Conservation (phyloP, 2,113 vertebrate species). For the Eidolon helvum region DNA sequence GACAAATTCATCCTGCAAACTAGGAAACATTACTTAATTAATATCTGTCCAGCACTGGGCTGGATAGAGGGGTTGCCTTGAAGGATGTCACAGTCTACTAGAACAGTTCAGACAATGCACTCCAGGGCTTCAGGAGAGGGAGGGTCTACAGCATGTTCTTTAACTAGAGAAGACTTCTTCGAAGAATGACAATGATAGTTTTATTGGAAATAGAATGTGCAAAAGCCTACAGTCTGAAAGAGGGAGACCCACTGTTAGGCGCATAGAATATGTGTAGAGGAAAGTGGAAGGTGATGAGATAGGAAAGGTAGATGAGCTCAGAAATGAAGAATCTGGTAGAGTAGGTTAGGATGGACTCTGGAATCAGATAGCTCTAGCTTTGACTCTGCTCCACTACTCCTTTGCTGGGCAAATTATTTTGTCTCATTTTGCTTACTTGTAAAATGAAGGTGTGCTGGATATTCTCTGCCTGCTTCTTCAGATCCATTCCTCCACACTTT, state of each 20-base stretch:
- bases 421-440: neutral
- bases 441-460: neutral
- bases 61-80: neutral
- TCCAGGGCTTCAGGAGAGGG: neutral
- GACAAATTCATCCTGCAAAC: neutral
- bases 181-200: neutral
- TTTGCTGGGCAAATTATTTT: neutral
- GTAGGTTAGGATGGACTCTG: neutral
- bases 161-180: neutral
- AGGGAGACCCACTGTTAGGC: neutral
- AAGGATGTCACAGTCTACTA: neutral
- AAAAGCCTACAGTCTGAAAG: neutral
- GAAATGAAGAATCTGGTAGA: neutral
- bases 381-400: neutral
- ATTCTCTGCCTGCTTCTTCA: neutral
- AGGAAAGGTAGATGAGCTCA: neutral
- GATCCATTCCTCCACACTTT: neutral
- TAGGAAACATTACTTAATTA: neutral
- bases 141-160: neutral
- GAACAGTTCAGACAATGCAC: neutral
- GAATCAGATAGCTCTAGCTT: neutral
- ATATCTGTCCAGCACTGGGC: neutral
- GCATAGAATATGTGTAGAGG: neutral
- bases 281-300: neutral
- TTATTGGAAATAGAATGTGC: neutral